Conservation (phyloP, 92 coral and sea anemone genomes). For the Zoanthus gigantus region DNA sequence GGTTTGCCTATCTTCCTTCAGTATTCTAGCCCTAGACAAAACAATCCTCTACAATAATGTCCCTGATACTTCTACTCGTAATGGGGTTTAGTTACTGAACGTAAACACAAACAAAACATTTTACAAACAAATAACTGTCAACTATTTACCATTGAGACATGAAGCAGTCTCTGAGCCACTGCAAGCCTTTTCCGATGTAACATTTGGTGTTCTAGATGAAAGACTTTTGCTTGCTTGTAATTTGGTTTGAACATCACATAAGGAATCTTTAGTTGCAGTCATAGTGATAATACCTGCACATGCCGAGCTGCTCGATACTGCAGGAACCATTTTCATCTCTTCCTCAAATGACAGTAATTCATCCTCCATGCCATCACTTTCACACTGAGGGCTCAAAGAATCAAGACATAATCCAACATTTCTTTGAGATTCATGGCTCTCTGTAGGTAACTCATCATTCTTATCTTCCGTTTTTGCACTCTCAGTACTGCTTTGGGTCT, state of each 20-base stretch:
- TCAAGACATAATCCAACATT: background rate
- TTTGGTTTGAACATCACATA: background rate
- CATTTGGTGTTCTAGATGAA: background rate
- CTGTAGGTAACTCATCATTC: background rate
- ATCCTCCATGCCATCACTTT: constrained; percentile 39
- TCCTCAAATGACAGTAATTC: background rate
- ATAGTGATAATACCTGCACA: background rate
- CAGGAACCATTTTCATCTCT: background rate
- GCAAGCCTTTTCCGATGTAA: background rate
- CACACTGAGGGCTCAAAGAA: background rate
- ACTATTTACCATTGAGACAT: background rate
- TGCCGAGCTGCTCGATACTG: background rate
- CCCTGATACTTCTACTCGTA: too few relatives aligned
- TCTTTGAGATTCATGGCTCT: constrained; percentile 14
- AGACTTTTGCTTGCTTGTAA: background rate
- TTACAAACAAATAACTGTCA: too few relatives aligned
- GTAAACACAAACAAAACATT: too few relatives aligned
- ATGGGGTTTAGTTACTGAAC: too few relatives aligned
- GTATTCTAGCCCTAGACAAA: too few relatives aligned
- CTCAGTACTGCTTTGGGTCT: background rate
- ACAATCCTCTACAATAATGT: too few relatives aligned
- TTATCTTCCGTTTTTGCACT: background rate
- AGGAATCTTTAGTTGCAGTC: background rate
- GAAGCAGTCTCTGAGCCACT: background rate
- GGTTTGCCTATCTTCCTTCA: too few relatives aligned